Evolutionary conservation across 1,140 invertebrate species (phyloP), one percentile per base, ranked within the genome.

Genomic region (Amphibalanus amphitrite): DNA sequence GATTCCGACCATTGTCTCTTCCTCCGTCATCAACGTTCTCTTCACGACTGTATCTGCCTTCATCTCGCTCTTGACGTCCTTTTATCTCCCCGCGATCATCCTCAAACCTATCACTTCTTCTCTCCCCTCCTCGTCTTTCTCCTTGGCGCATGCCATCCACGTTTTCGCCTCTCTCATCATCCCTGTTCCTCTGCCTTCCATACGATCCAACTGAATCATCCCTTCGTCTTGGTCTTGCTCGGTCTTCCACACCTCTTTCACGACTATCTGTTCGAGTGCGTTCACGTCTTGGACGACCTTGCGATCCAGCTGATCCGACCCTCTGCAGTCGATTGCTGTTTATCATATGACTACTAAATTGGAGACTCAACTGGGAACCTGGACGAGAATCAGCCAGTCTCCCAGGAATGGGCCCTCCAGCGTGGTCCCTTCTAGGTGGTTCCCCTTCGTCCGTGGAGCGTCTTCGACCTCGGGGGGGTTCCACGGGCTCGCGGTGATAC

Each of bases 361-460:
- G 47, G 10, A 59, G 47, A 23, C 47, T 59, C 6, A 59, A 20
- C 47, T 59, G 47, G 6, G 47, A 59, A 20, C 47, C 47, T 1
- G 47, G 47, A 8, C 47, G 47, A 1, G 47, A 59, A 20, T 59
- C 47, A 10, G 67, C 73, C 8, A 67, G 73, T n/a, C 73, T n/a
- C 29, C 70, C 73, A 23, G 71, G 71, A 38, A 72, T n/a, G n/a
- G 69, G 69, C 73, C 71, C 33, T 74, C 71, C 69, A 70, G 65
- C 26, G 69, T 72, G 29, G 25, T 29, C n/a, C n/a, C n/a, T n/a
- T n/a, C n/a, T n/a, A n/a, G 17, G 13, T 1, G 73, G 71, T 65
- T 74, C 73, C 65, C 71, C 30, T 47, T 70, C 65, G 68, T 71
- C 70, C 29, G 72, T 64, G 23, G 73, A 74, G 29, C 73, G 71